Conservation (phyloP, 35 echinoderm and acorn worm species). For the Patiria miniata region DNA sequence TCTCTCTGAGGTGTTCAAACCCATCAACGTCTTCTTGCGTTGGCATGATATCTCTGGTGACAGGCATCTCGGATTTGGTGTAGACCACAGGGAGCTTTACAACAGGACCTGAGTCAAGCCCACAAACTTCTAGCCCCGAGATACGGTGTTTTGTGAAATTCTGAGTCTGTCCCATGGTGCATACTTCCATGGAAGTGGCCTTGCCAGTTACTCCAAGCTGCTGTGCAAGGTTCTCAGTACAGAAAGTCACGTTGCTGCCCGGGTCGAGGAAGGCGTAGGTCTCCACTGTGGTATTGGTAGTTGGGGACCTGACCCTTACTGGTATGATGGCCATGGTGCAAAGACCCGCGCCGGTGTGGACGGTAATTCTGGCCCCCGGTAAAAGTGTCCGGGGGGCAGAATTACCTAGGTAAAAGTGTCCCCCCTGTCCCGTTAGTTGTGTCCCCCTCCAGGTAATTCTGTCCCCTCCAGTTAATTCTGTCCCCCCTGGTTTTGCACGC, state of each 20-base stretch:
- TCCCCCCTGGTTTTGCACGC: too few species aligned
- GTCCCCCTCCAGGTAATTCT: too few species aligned
- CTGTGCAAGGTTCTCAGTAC: background rate
- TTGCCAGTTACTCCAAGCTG: conserved; percentile 15
- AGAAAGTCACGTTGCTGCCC: conserved; percentile 32
- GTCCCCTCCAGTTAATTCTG: too few species aligned
- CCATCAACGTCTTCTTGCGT: conserved; percentile 33
- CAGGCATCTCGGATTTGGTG: conserved; percentile 37
- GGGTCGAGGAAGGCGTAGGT: conserved; percentile 22
- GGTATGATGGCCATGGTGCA: conserved; percentile 1
- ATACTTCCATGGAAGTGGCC: conserved; percentile 30
- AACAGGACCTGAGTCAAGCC: background rate
- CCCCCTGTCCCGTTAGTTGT: too few species aligned
- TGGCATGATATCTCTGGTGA: conserved; percentile 1
- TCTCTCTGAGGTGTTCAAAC: conserved; percentile 17
- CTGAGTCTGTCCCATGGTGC: conserved; percentile 26
- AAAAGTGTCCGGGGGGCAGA: too few species aligned
- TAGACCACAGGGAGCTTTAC: conserved; percentile 27
- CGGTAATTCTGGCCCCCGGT: too few species aligned
- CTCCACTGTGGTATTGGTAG: conserved; percentile 10
- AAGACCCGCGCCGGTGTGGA: background rate
- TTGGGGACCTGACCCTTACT: background rate
- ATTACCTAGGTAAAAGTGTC: too few species aligned
- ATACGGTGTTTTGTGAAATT: background rate
- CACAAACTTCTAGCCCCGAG: background rate